A percentile compares a stretch with the other conserved stretches of the same genome.
Conservation (phyloP, 1,140 invertebrate species). For the Drosophila insularis region DNA sequence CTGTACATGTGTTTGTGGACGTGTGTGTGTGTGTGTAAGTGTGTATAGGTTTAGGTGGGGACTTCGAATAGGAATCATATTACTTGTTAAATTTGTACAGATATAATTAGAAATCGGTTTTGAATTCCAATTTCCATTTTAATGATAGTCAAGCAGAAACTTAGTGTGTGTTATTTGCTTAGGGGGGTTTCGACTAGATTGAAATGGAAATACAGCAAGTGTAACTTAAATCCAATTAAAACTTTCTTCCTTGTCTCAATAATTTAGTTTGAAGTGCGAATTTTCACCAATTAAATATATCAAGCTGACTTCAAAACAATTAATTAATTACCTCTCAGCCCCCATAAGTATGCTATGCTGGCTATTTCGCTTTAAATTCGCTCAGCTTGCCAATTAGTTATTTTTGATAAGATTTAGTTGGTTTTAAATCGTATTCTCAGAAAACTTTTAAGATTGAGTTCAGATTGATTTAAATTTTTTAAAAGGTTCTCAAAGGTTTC, state of each 20-base stretch:
- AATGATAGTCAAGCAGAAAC: background rate
- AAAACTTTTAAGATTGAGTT: too few relatives aligned
- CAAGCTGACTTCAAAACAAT: background rate
- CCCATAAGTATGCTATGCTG: constrained; percentile 22
- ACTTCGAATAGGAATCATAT: background rate
- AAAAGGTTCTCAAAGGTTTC: too few relatives aligned
- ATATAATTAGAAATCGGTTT: background rate
- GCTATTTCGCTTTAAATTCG: too few relatives aligned
- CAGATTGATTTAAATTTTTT: too few relatives aligned
- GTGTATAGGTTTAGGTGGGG: constrained; percentile 15
- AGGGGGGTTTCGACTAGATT: background rate
- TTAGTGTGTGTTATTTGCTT: background rate
- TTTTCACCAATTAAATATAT: constrained; percentile 8
- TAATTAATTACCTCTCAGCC: constrained; percentile 10
- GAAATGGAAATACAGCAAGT: too few relatives aligned
- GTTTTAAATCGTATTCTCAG: too few relatives aligned
- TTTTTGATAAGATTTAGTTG: too few relatives aligned
- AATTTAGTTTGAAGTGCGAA: background rate
- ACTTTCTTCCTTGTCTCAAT: constrained; percentile 16
- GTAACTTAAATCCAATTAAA: too few relatives aligned
- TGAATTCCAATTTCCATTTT: background rate
- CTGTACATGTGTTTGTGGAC: background rate
- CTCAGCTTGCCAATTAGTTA: too few relatives aligned
- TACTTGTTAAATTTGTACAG: background rate
- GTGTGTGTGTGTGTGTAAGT: background rate